Evolutionary conservation across 2,113 vertebrate genomes (phyloP), one percentile per base, ranked within the genome.

Genomic region (Struthio camelus): DNA sequence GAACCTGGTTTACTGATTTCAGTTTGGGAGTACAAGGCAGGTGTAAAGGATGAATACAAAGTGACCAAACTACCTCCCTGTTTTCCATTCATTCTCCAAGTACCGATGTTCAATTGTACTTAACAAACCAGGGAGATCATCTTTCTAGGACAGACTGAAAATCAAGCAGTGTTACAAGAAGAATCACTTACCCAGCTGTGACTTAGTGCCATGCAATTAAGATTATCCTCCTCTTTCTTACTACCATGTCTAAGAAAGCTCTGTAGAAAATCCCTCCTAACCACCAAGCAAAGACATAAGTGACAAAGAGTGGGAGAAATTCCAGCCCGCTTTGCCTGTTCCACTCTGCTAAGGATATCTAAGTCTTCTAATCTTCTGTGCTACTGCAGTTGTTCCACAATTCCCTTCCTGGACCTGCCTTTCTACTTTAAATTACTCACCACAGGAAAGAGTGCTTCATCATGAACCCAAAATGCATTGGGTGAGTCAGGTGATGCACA

Each of bases 281-380:
- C 22, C 30, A 72, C 44, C 14, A n/a, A 56, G 79, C 65, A 36
- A 81, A 80, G 36, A 14, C 1, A 1, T 23, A 11, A 19, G 30
- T 6, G 10, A 19, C 19, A n/a, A 24, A 51, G 46, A 48, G 23
- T 18, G 15, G 53, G 48, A 87, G 24, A 87, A 83, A 78, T 32
- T 70, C 25, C 66, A 36, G 9, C 30, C 72, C 53, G 4, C 23
- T 92, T 70, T 44, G 40, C 19, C 13, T 8, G 3, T 50, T 70
- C 27, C 62, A 11, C 79, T 80, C 36, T 50, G 25, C 24, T 66
- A n/a, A 73, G 10, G 5, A 24, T 67, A 25, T 25, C 92, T 50
- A 84, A 89, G 61, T 0, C 0, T 16, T n/a, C 25, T 36, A 13
- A 40, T 66, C 50, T 92, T 73, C 51, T 0, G 0, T 22, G 4